Percentiles rank a stretch among this genome's conserved stretches.
These are phyloP conservation scores for Graphium colonna DNA, from an alignment of 2,888 invertebrate species.

Conservation along the genomic window DNA sequence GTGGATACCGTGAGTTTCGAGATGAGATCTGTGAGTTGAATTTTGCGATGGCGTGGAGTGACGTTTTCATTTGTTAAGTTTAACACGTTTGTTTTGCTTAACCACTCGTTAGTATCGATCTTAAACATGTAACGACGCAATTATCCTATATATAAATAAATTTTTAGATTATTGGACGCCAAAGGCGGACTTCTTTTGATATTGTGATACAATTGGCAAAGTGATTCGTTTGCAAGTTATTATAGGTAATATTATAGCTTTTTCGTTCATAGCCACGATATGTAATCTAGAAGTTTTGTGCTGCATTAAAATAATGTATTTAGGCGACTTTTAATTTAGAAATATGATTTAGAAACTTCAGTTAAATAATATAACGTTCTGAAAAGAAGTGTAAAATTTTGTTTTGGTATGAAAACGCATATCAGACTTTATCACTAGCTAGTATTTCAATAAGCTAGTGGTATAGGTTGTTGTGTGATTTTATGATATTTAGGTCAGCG, in stretches of 20 bases:
- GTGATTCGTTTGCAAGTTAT: slow-evolving; percentile 37
- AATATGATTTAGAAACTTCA: too few relatives aligned
- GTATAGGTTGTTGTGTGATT: not conserved
- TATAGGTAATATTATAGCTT: slow-evolving; percentile 28
- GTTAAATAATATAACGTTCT: not conserved
- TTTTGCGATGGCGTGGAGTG: not conserved
- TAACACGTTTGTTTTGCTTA: slow-evolving; percentile 14
- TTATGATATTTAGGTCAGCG: not conserved
- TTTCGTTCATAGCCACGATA: slow-evolving; percentile 25
- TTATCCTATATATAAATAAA: slow-evolving; percentile 14
- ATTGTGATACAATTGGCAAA: slow-evolving; percentile 59
- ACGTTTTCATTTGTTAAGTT: slow-evolving; percentile 26
- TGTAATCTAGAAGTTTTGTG: slow-evolving; percentile 8
- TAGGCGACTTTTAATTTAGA: slow-evolving; percentile 12
- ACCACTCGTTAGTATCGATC: slow-evolving; percentile 1
- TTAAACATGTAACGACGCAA: not conserved
- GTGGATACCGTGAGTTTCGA: not conserved
- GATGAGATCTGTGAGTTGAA: not conserved
- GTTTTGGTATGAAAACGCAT: not conserved
- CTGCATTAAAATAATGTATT: slow-evolving; percentile 4
- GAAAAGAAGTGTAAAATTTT: not conserved
- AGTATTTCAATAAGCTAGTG: not conserved
- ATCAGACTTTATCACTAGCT: not conserved
- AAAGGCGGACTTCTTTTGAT: slow-evolving; percentile 59
- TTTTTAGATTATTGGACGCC: slow-evolving; percentile 44